A percentile compares a stretch with the other conserved stretches of the same genome.
phyloP scores from a whole-genome alignment of 2,888 invertebrate genomes.

The Amphipoea oculea region DNA sequence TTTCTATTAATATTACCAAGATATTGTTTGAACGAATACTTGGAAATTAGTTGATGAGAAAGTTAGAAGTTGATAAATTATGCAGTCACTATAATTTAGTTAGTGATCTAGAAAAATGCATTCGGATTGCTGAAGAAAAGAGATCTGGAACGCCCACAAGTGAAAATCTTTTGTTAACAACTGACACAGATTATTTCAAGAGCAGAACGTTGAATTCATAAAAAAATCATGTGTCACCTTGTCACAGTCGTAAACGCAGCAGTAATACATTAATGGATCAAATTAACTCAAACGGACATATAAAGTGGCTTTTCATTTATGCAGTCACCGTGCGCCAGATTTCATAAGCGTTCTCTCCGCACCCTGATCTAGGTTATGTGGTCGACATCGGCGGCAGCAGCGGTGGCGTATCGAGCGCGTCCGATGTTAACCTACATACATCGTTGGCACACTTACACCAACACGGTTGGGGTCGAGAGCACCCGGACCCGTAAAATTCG shows the following conservation, averaged over 20 bases:
- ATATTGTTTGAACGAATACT: conserved; percentile 20
- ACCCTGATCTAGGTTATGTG: conserved; percentile 91
- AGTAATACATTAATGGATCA: conserved; percentile 64
- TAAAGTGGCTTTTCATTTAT: conserved; percentile 85
- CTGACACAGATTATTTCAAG: conserved; percentile 38
- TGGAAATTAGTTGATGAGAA: conserved; percentile 25
- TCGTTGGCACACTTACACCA: conserved; percentile 84
- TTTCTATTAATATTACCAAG: conserved; percentile 21
- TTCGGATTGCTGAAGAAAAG: not conserved
- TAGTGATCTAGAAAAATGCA: not conserved
- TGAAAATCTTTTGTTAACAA: conserved; percentile 25
- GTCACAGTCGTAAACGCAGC: conserved; percentile 30
- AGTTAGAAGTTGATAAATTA: conserved; percentile 17
- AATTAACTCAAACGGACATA: conserved; percentile 78
- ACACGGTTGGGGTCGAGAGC: conserved; percentile 85
- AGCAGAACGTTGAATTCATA: conserved; percentile 15
- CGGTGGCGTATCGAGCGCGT: conserved; percentile 89
- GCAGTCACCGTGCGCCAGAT: conserved; percentile 88
- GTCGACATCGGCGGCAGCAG: conserved; percentile 86
- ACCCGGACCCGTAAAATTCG: conserved; percentile 86
- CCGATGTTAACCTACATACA: conserved; percentile 89
- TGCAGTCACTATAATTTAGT: not conserved
- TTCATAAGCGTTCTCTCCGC: conserved; percentile 90
- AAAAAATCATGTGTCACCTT: conserved; percentile 36
- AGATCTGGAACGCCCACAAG: conserved; percentile 9